Evolutionary conservation across 2,888 invertebrate genomes (phyloP), one percentile per base, ranked within the genome.

Genomic region (Oscheius sp.): DNA sequence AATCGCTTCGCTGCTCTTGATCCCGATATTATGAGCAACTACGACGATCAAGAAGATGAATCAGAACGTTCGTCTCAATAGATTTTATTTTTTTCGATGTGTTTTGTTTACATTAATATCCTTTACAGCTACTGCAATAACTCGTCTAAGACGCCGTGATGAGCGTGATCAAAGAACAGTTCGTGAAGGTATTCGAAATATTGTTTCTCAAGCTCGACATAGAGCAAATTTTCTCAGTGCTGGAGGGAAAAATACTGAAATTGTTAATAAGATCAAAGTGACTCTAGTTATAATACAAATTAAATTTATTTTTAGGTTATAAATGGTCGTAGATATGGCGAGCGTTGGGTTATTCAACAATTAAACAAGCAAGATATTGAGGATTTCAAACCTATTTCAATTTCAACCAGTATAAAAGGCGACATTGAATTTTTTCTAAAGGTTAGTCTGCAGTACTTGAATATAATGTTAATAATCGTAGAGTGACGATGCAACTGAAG

Each of bases 41-140:
- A 84, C 69, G 85, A 85, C 43, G 79, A 84, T 61, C 78, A 83
- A 12, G 86, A 86, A n/a, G 83, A 84, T 9, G 52, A 66, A 35
- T 6, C 6, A 21, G 2, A 6, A 23, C 5, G 55, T 7, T 41
- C 7, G n/a, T 52, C 27, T 52, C n/a, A n/a, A 27, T 63, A 45
- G n/a, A 63, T 23, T 18, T 45, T 9, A 5, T 23, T 41, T 41
- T 43, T 35, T 18, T 1, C n/a, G 2, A 6, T 18, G n/a, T 43
- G n/a, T 6, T 61, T 13, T n/a, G 16, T 61, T 61, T 1, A 16
- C 46, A 25, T 61, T 18, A 7, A 29, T 61, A 18, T 35, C 3
- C 35, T 41, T n/a, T 59, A 29, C 9, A 18, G 3, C 41, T 41
- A 29, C 0, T 23, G 25, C 70, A 59, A 2, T 29, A 23, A 21